Conservation (phyloP, 2,888 invertebrate species). For the Clostera curtula region DNA sequence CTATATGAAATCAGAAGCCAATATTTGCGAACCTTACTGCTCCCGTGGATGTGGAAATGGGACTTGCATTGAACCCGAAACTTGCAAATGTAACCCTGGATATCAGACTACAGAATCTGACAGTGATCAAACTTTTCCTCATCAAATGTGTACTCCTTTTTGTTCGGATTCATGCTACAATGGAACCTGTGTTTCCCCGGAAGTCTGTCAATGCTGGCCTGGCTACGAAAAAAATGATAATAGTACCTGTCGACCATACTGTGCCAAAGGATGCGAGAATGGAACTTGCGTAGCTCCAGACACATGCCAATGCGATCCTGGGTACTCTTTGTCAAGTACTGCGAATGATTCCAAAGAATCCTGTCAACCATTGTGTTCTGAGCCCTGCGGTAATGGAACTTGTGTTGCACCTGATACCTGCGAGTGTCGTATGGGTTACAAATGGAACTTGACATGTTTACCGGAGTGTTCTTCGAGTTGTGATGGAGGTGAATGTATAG, state of each 20-base stretch:
- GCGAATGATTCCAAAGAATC: too few relatives aligned
- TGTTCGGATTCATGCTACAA: slow-evolving; percentile 61
- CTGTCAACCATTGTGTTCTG: slow-evolving; percentile 5
- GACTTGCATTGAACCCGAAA: slow-evolving; percentile 14
- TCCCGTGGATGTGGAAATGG: slow-evolving; percentile 13
- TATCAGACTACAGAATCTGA: slow-evolving; percentile 6
- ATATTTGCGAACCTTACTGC: slow-evolving; percentile 14
- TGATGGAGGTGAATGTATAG: slow-evolving; percentile 1
- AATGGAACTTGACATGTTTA: not conserved
- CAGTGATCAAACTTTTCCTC: too few relatives aligned
- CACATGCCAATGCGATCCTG: slow-evolving; percentile 28
- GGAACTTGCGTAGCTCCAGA: slow-evolving; percentile 29
- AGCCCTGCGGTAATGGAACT: slow-evolving; percentile 5
- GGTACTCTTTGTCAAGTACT: too few relatives aligned
- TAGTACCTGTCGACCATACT: slow-evolving; percentile 8
- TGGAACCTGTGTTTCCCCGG: slow-evolving; percentile 60
- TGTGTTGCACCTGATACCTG: slow-evolving; percentile 6
- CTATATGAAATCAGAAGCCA: slow-evolving; percentile 8
- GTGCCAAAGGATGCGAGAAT: slow-evolving; percentile 1
- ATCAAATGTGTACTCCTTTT: slow-evolving; percentile 18
- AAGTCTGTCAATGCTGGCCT: slow-evolving; percentile 50
- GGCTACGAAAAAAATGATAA: slow-evolving; percentile 2
- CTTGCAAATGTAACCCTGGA: slow-evolving; percentile 16
- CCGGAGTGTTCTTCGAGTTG: slow-evolving; percentile 1
- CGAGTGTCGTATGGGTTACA: slow-evolving; percentile 4